phyloP scores from a whole-genome alignment of 1,140 invertebrate genomes.

The Whitmania pigra region DNA sequence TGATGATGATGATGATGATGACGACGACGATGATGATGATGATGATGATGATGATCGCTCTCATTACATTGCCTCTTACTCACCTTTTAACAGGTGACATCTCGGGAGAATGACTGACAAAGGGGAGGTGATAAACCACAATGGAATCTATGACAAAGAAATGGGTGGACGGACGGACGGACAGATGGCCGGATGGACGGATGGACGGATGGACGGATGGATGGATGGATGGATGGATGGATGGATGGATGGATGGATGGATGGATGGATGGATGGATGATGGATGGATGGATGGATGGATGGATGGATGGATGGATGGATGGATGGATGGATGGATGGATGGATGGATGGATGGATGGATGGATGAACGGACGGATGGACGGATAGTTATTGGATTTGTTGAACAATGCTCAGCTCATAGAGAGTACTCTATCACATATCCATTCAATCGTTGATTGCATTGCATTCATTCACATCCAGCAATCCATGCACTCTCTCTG shows the following conservation, averaged over 20 bases:
- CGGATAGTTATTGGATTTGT: slow-evolving; percentile 1
- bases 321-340: not conserved
- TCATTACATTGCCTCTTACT: too few species aligned
- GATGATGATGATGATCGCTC: too few species aligned
- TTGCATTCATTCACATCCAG: not conserved
- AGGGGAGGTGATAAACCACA: not conserved
- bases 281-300: slow-evolving; percentile 2
- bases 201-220: not conserved
- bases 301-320: not conserved
- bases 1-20: not conserved
- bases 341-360: slow-evolving; percentile 7
- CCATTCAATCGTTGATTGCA: not conserved
- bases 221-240: not conserved
- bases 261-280: not conserved
- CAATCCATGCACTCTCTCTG: not conserved
- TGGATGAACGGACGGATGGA: not conserved
- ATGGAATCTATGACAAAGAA: slow-evolving; percentile 19
- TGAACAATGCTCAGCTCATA: not conserved
- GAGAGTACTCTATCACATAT: not conserved
- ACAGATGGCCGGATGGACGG: not conserved
- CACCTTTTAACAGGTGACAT: too few species aligned
- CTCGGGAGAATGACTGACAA: not conserved
- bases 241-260: not conserved
- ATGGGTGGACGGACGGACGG: slow-evolving; percentile 8
- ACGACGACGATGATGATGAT: not conserved